These are phyloP conservation scores for Entelurus aequoreus DNA, from an alignment of 2,113 vertebrate species.

Conservation along the genomic window DNA sequence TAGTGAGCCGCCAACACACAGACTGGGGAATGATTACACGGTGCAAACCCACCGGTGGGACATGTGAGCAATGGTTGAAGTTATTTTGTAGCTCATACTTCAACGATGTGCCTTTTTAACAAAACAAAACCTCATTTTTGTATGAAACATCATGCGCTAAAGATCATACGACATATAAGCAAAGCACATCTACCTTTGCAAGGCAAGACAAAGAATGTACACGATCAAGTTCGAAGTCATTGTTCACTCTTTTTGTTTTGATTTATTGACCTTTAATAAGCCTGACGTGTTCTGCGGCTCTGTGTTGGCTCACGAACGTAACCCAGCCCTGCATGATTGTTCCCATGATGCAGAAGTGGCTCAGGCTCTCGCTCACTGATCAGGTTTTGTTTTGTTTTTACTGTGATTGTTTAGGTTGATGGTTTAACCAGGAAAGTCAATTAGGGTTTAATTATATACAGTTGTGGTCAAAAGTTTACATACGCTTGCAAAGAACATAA, in stretches of 20 bases:
- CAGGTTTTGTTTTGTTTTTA: neutral
- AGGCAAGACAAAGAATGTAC: neutral
- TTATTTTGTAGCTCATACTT: too few relatives aligned
- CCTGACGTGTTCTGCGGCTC: conserved; percentile 30
- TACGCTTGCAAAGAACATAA: too few relatives aligned
- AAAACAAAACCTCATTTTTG: too few relatives aligned
- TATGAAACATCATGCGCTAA: too few relatives aligned
- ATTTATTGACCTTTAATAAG: conserved; percentile 29
- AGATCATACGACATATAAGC: too few relatives aligned
- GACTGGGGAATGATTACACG: conserved; percentile 20
- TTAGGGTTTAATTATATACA: conserved; percentile 12
- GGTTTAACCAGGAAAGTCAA: conserved; percentile 3
- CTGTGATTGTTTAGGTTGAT: neutral
- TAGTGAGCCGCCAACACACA: conserved; percentile 14
- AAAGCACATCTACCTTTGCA: too few relatives aligned
- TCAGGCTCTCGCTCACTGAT: neutral
- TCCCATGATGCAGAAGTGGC: conserved; percentile 48
- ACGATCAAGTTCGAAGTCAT: conserved; percentile 3
- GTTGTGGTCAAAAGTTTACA: neutral
- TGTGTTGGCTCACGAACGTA: conserved; percentile 32
- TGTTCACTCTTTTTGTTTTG: conserved; percentile 6
- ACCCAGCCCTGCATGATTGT: conserved; percentile 37
- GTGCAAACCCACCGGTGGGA: conserved; percentile 18
- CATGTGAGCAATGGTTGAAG: neutral
- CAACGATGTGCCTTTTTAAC: neutral